These are phyloP conservation scores for Triplophysa dalaica DNA, from an alignment of 2,113 vertebrate genomes.

Conservation along the genomic window DNA sequence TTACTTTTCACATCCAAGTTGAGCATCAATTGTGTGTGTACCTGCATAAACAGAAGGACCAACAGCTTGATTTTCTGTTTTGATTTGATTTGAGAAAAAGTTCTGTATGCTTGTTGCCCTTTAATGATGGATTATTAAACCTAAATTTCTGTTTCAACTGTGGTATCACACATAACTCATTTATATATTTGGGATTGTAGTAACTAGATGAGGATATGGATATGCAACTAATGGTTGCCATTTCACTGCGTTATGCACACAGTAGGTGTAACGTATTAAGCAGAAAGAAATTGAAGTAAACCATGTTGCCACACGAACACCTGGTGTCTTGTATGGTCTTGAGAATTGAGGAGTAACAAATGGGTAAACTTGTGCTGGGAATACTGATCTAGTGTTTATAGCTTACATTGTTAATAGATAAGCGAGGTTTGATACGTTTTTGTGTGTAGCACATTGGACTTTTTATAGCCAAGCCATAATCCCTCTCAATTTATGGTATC, in stretches of 20 bases:
- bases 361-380: not conserved
- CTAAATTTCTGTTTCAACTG: slow-evolving; percentile 30
- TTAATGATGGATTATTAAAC: slow-evolving; percentile 42
- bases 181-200: slow-evolving; percentile 38
- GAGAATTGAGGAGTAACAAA: not conserved
- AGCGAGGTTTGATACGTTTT: not conserved
- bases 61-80: slow-evolving; percentile 11
- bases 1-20: not conserved
- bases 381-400: not conserved
- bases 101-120: slow-evolving; percentile 22
- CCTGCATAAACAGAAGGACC: slow-evolving; percentile 17
- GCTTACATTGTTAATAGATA: not conserved
- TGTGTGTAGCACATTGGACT: not conserved
- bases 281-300: slow-evolving; percentile 37
- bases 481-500: not conserved
- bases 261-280: slow-evolving; percentile 11
- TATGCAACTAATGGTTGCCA: not conserved
- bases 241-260: slow-evolving; percentile 23
- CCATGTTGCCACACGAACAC: slow-evolving; percentile 32
- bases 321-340: slow-evolving; percentile 35
- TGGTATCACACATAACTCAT: slow-evolving; percentile 26
- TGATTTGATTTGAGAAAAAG: slow-evolving; percentile 7
- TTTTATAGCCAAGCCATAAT: not conserved
- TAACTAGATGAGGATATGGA: slow-evolving; percentile 12
- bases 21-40: not conserved